A percentile compares a stretch with the other conserved stretches of the same genome.
Evolutionary conservation across 1,140 invertebrate species (phyloP).

Genomic region (Ephestia elutella): DNA sequence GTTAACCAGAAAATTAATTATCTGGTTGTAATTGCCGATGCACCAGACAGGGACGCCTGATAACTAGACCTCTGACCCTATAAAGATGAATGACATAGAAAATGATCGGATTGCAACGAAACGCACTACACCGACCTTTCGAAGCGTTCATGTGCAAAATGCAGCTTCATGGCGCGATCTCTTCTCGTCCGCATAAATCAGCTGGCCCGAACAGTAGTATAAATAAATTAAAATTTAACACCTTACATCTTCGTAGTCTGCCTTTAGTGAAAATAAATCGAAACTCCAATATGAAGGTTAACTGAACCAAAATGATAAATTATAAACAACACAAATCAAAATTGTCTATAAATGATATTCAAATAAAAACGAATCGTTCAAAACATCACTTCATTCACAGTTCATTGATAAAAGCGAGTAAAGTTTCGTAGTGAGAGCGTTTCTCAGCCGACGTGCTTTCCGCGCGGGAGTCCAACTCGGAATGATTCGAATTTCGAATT

Average conservation of each 20-base stretch:
- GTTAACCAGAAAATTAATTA: slow-evolving; percentile 22
- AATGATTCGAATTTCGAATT: slow-evolving; percentile 30
- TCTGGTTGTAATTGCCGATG: slow-evolving; percentile 14
- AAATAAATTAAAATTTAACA: slow-evolving; percentile 61
- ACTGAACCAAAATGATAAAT: slow-evolving; percentile 56
- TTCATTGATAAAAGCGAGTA: slow-evolving; percentile 43
- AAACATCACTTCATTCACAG: slow-evolving; percentile 53
- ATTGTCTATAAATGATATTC: slow-evolving; percentile 47
- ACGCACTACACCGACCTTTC: slow-evolving; percentile 45
- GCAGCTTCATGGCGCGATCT: slow-evolving; percentile 59
- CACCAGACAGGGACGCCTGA: slow-evolving; percentile 11
- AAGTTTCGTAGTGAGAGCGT: slow-evolving; percentile 50
- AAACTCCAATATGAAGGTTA: slow-evolving; percentile 65
- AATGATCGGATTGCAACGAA: slow-evolving; percentile 39
- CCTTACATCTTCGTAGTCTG: slow-evolving; percentile 63
- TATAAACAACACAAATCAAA: slow-evolving; percentile 62
- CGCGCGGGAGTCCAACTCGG: slow-evolving; percentile 43
- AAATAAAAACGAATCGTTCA: slow-evolving; percentile 40
- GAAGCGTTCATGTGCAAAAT: slow-evolving; percentile 36
- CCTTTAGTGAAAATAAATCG: slow-evolving; percentile 60
- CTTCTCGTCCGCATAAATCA: slow-evolving; percentile 59
- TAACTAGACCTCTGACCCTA: slow-evolving; percentile 19
- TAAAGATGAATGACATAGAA: slow-evolving; percentile 30
- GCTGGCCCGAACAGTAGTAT: slow-evolving; percentile 46
- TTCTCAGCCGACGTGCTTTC: slow-evolving; percentile 33